phyloP scores from a whole-genome alignment of 2,113 vertebrate genomes.

The Centropristis striata region DNA sequence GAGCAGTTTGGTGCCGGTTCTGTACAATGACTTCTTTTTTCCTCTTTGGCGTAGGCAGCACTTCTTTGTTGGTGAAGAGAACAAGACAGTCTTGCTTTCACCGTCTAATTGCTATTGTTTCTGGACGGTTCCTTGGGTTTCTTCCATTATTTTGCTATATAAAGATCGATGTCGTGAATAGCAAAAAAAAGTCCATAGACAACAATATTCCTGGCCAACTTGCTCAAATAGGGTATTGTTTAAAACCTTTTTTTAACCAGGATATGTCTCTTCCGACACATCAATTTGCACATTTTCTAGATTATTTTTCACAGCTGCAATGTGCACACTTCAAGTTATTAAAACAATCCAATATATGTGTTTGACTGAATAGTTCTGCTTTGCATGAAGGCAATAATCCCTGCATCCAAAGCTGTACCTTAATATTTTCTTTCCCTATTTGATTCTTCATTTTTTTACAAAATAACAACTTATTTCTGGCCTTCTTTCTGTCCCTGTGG shows the following conservation, averaged over 20 bases:
- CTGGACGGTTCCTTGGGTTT: background rate
- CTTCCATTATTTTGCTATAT: background rate
- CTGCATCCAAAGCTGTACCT: too few relatives aligned
- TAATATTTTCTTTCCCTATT: too few relatives aligned
- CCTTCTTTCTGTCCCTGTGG: too few relatives aligned
- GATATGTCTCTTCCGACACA: background rate
- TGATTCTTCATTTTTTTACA: too few relatives aligned
- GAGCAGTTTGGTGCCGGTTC: slow-evolving; percentile 2
- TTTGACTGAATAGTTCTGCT: too few relatives aligned
- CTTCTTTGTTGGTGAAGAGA: background rate
- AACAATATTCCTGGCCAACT: background rate
- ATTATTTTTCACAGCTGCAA: too few relatives aligned
- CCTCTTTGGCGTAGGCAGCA: background rate
- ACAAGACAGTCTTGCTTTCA: background rate
- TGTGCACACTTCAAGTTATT: too few relatives aligned
- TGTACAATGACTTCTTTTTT: background rate
- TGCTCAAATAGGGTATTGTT: background rate
- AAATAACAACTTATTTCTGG: too few relatives aligned
- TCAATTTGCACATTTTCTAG: too few relatives aligned
- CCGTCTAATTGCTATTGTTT: background rate
- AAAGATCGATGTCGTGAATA: background rate
- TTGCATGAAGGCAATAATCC: too few relatives aligned
- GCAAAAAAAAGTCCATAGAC: background rate
- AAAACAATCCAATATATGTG: too few relatives aligned
- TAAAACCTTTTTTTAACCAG: background rate